These are phyloP conservation scores for Coremacera marginata DNA, from an alignment of 2,888 invertebrate genomes.

Conservation along the genomic window DNA sequence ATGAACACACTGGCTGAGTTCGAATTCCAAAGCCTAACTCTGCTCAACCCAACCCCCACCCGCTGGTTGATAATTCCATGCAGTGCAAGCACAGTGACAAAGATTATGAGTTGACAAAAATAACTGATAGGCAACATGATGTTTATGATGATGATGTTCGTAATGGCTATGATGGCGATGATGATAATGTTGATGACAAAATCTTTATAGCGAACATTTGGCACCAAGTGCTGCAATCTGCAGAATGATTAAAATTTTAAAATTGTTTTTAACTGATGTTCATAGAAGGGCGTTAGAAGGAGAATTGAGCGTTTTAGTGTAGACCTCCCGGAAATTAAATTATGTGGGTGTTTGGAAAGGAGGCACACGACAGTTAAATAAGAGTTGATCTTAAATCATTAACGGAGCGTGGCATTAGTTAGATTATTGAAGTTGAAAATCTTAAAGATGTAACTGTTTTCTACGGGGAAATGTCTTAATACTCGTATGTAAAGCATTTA, in stretches of 20 bases:
- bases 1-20: neutral
- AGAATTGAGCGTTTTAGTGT: conserved; percentile 40
- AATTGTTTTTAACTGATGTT: neutral
- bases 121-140: neutral
- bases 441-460: neutral
- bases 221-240: conserved; percentile 34
- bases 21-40: neutral
- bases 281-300: neutral
- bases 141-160: conserved; percentile 5
- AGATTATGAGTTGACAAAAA: conserved; percentile 22
- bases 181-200: conserved; percentile 5
- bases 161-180: neutral
- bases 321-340: conserved; percentile 54
- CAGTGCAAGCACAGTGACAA: conserved; percentile 12
- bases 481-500: too few relatives aligned
- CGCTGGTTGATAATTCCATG: conserved; percentile 32
- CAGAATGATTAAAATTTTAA: conserved; percentile 25
- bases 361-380: neutral
- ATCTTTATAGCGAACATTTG: conserved; percentile 31
- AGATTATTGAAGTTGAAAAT: neutral
- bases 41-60: conserved; percentile 25
- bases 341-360: conserved; percentile 49
- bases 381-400: neutral
- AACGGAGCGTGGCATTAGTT: neutral
- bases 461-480: too few relatives aligned